Evolutionary conservation across 2,888 invertebrate species (phyloP), one percentile per base, ranked within the genome.

Genomic region (Napeogenes sylphis): DNA sequence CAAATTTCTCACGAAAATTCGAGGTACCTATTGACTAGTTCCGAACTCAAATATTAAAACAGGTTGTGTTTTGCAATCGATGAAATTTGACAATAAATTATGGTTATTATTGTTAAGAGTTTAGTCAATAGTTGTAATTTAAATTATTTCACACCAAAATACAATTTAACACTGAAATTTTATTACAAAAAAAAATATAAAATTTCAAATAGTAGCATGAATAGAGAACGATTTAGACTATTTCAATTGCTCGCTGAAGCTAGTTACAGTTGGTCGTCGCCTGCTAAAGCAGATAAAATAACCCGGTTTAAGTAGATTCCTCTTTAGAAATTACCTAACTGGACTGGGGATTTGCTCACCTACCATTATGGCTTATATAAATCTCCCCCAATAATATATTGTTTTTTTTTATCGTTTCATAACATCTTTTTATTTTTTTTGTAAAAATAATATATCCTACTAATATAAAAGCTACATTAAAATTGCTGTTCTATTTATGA

Each of bases 221-320:
- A 51, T 30, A 30, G 30, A 51, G 51, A 30, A 10, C 51, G 10
- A 51, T 35, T 35, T 51, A 51, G 42, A 21, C 5, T 53, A 21
- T 32, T 42, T 14, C 21, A 47, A 55, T 55, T 60, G 35, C 46
- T 55, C 14, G 47, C 58, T 45, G n/a, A 56, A 59, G 55, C 56
- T 56, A 66, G 51, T 56, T 61, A 56, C 42, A 42, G 10, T 10
- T 42, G 42, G 55, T 58, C 46, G n/a, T 45, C 59, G 51, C 55
- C 61, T 63, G 63, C 42, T 63, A 45, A 56, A 42, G 21, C 33
- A 59, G 63, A 66, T 59, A 66, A 59, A 61, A 59, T 63, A 47
- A 61, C 57, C 63, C 47, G 33, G 46, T 66, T 56, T 63, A 63
- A 59, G 63, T 61, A 59, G 57, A 56, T 66, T 66, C 55, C 42